Evolutionary conservation across 2,113 vertebrate species (phyloP).

Genomic region (Seriola aureovittata): DNA sequence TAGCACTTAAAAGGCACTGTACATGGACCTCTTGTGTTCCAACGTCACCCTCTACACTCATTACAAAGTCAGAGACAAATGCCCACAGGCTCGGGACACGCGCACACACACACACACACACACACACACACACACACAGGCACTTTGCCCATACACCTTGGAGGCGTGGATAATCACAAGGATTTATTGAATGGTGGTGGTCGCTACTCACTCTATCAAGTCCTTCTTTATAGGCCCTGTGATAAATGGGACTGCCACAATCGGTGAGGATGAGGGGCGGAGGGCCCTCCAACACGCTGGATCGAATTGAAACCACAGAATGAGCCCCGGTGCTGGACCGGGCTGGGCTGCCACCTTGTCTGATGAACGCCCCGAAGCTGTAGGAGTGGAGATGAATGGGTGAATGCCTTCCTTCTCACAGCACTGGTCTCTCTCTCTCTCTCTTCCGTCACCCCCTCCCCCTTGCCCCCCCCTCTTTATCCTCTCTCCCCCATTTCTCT

Average conservation of each 20-base stretch:
- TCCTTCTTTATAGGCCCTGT: constrained; percentile 76
- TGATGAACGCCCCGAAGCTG: constrained; percentile 75
- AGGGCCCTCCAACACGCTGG: constrained; percentile 40
- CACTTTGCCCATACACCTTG: constrained; percentile 64
- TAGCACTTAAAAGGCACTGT: constrained; percentile 50
- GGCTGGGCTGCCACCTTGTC: constrained; percentile 68
- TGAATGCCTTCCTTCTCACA: constrained; percentile 40
- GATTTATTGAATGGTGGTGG: constrained; percentile 84
- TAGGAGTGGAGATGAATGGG: constrained; percentile 71
- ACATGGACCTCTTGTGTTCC: constrained; percentile 53
- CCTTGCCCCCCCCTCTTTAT: too few species aligned
- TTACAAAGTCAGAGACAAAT: constrained; percentile 76
- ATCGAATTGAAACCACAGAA: constrained; percentile 71
- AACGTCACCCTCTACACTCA: constrained; percentile 51
- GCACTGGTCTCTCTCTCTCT: too few species aligned
- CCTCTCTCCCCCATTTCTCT: too few species aligned
- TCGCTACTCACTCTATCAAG: constrained; percentile 81
- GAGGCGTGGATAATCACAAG: constrained; percentile 82
- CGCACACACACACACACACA: constrained; percentile 48
- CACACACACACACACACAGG: constrained; percentile 44
- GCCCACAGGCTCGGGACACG: constrained; percentile 44
- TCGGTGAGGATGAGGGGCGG: constrained; percentile 63
- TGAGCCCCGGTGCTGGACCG: constrained; percentile 43
- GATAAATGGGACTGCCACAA: constrained; percentile 77
- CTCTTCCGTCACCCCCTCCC: too few species aligned